Conservation (phyloP, 2,113 vertebrate species). For the Ramphastos sulfuratus region DNA sequence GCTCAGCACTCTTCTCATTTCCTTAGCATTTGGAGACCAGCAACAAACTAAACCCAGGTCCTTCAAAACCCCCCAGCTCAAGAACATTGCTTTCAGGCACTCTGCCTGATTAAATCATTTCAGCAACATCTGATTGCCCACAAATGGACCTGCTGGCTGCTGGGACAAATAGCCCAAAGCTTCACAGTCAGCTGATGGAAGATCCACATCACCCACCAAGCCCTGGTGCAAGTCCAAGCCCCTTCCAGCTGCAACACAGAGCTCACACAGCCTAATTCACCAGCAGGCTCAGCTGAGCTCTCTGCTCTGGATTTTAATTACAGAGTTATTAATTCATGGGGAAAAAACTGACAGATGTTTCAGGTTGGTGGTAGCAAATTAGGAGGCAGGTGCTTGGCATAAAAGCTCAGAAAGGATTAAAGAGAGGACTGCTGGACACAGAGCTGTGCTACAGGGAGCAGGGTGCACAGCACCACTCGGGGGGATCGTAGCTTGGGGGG, state of each 20-base stretch:
- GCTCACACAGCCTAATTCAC: constrained; percentile 64
- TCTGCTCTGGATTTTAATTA: constrained; percentile 78
- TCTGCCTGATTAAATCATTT: background rate
- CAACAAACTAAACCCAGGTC: background rate
- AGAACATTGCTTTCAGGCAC: background rate
- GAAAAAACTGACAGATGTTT: constrained; percentile 67
- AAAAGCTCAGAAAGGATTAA: constrained; percentile 39
- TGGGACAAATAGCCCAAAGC: background rate
- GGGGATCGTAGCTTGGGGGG: background rate
- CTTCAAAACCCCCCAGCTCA: background rate
- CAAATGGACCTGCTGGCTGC: background rate
- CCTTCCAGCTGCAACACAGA: background rate
- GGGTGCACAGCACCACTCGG: background rate
- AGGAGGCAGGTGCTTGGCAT: constrained; percentile 62
- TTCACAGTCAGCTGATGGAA: background rate
- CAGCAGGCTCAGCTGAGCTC: constrained; percentile 55
- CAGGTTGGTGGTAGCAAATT: constrained; percentile 68
- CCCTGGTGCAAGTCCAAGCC: background rate
- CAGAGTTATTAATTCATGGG: constrained; percentile 68
- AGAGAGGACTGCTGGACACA: constrained; percentile 2
- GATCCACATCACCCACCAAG: background rate
- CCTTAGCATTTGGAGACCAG: background rate
- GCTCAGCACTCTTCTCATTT: background rate
- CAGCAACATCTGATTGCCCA: background rate
- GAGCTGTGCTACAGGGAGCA: background rate